Evolutionary conservation across 2,888 invertebrate species (phyloP).

Genomic region (Electrophaes corylata): DNA sequence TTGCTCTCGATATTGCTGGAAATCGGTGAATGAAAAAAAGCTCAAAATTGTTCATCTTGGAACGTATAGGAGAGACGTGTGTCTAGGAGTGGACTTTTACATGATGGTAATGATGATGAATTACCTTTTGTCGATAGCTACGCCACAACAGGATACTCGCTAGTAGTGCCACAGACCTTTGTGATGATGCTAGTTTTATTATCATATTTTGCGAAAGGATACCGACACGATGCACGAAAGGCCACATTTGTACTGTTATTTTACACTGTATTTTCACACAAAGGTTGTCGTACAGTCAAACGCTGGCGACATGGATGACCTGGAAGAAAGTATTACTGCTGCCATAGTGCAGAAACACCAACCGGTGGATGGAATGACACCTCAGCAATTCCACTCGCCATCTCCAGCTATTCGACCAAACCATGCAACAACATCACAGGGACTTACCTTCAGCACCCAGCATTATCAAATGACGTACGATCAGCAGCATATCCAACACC

Average conservation of each 20-base stretch:
- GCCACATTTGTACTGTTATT: conserved; percentile 5
- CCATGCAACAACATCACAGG: conserved; percentile 47
- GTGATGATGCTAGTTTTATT: too few relatives aligned
- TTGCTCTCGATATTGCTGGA: too few relatives aligned
- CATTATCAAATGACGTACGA: conserved; percentile 61
- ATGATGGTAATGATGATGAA: too few relatives aligned
- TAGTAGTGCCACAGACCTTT: too few relatives aligned
- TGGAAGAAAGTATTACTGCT: conserved; percentile 82
- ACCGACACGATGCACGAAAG: too few relatives aligned
- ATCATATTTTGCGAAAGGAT: background rate
- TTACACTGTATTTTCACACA: conserved; percentile 24
- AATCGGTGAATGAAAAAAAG: too few relatives aligned
- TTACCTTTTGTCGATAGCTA: too few relatives aligned
- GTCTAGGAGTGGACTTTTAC: too few relatives aligned
- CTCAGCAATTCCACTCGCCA: conserved; percentile 64
- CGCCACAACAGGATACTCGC: too few relatives aligned
- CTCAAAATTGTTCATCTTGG: too few relatives aligned
- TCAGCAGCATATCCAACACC: conserved; percentile 58
- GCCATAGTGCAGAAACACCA: conserved; percentile 74
- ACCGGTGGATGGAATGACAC: conserved; percentile 46
- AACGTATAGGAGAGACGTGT: too few relatives aligned
- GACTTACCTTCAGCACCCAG: conserved; percentile 56
- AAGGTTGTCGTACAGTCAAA: conserved; percentile 75
- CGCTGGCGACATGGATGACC: conserved; percentile 79
- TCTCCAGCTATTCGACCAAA: conserved; percentile 58